Evolutionary conservation across 53 echinoderm and acorn worm genomes (phyloP).

Genomic region (Echinometra lucunter): DNA sequence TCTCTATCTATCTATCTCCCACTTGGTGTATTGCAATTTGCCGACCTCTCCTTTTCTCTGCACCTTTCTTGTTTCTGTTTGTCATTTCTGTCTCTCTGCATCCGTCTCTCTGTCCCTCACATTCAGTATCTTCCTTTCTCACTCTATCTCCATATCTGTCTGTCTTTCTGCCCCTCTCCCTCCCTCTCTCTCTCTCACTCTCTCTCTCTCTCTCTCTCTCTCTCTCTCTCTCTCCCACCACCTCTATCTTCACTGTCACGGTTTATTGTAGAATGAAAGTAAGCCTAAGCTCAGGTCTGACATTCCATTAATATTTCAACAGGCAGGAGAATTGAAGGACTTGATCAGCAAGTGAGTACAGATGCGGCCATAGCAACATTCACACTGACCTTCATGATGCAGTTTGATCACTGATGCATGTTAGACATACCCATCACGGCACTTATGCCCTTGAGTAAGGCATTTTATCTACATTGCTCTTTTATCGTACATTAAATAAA

Average conservation of each 20-base stretch:
- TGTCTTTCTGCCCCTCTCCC: neutral
- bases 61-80: too few relatives aligned
- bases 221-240: neutral
- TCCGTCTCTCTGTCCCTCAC: neutral
- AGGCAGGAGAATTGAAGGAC: neutral
- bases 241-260: neutral
- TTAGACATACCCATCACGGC: neutral
- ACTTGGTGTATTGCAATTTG: too few relatives aligned
- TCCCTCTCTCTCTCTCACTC: neutral
- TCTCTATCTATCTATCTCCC: too few relatives aligned
- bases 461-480: too few relatives aligned
- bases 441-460: too few relatives aligned
- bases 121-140: neutral
- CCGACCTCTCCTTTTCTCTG: too few relatives aligned
- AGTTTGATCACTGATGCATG: neutral
- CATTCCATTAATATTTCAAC: constrained; percentile 42
- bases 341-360: constrained; percentile 33
- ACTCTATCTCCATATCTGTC: neutral
- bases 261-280: neutral
- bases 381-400: neutral
- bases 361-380: constrained; percentile 25
- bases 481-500: too few relatives aligned
- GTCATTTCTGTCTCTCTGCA: neutral
- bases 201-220: constrained; percentile 23
- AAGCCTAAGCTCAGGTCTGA: neutral